phyloP scores from a whole-genome alignment of 2,113 vertebrate genomes.

The Sapayoa aenigma region DNA sequence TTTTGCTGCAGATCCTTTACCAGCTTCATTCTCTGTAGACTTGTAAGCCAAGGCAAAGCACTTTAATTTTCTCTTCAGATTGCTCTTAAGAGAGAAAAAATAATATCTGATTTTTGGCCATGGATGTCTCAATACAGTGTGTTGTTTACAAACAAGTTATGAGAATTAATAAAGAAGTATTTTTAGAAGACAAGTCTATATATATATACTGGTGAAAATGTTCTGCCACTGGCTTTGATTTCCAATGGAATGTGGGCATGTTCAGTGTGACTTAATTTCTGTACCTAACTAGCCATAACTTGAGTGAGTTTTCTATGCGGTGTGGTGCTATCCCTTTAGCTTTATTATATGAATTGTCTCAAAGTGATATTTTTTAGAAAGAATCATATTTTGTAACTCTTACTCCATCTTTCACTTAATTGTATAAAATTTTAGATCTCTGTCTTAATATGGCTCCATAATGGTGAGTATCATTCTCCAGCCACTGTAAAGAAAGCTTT shows the following conservation, averaged over 20 bases:
- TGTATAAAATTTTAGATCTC: background rate
- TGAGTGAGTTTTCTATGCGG: background rate
- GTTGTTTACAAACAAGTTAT: background rate
- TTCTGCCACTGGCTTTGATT: background rate
- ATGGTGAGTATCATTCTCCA: background rate
- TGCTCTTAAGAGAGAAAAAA: background rate
- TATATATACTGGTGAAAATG: background rate
- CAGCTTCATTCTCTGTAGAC: background rate
- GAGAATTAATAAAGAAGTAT: background rate
- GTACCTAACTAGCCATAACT: background rate
- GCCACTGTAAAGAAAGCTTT: background rate
- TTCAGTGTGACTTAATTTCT: background rate
- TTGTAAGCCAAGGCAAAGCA: background rate
- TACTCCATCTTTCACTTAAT: background rate
- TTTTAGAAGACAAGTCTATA: background rate
- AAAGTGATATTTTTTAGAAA: background rate
- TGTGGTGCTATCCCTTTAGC: background rate
- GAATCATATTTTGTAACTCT: background rate
- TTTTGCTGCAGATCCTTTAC: background rate
- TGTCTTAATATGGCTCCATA: background rate
- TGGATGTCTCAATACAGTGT: background rate
- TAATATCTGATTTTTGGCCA: background rate
- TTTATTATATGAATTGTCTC: background rate
- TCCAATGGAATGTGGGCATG: background rate
- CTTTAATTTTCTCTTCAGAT: background rate